Evolutionary conservation across 1,140 invertebrate species (phyloP).

Genomic region (Gryon sp.): DNA sequence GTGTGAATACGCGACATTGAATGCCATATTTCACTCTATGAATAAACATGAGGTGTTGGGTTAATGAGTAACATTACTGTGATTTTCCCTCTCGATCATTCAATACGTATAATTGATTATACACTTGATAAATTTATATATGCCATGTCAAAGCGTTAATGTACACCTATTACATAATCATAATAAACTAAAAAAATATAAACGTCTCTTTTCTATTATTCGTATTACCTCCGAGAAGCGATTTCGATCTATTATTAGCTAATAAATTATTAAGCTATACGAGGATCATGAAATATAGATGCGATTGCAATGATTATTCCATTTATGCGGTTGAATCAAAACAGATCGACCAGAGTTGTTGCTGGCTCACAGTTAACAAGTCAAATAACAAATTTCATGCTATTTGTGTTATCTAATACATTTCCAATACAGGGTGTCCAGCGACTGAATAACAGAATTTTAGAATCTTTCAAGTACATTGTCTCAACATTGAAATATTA

Average conservation of each 20-base stretch:
- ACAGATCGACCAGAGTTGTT: not conserved
- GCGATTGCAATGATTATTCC: slow-evolving; percentile 15
- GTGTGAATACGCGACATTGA: slow-evolving; percentile 30
- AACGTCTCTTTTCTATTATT: slow-evolving; percentile 37
- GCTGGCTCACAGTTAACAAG: not conserved
- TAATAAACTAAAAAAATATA: slow-evolving; percentile 32
- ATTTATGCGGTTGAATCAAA: slow-evolving; percentile 8
- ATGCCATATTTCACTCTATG: slow-evolving; percentile 44
- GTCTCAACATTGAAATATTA: too few species aligned
- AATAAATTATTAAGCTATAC: slow-evolving; percentile 21
- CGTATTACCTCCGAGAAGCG: slow-evolving; percentile 11
- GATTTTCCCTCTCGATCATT: slow-evolving; percentile 40
- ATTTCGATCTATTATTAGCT: slow-evolving; percentile 27
- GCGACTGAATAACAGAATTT: too few species aligned
- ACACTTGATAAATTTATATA: too few species aligned
- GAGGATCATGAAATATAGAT: slow-evolving; percentile 31
- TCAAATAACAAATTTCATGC: too few species aligned
- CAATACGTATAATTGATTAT: slow-evolving; percentile 50
- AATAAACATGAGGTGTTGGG: slow-evolving; percentile 50
- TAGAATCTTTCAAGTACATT: too few species aligned
- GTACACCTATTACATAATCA: too few species aligned
- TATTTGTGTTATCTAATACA: too few species aligned
- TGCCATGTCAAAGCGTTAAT: too few species aligned
- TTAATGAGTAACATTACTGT: slow-evolving; percentile 48
- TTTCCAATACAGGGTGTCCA: too few species aligned